Percentiles rank a stretch among this genome's conserved stretches.
These are phyloP conservation scores for Drosophila prosaltans DNA, from an alignment of 1,140 invertebrate genomes.

Conservation along the genomic window DNA sequence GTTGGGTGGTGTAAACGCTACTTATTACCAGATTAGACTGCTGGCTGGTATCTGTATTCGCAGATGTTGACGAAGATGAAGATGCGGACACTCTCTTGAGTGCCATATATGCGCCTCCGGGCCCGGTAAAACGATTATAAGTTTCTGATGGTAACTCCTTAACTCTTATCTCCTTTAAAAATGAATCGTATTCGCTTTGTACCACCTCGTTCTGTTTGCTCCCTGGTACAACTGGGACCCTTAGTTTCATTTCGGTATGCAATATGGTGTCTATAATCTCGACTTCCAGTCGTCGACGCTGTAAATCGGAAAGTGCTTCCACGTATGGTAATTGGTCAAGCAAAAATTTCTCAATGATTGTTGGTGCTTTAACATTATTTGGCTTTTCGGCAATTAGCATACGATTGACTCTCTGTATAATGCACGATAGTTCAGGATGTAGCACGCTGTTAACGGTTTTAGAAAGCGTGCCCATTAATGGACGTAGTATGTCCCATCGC, in stretches of 20 bases:
- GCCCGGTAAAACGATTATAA: background rate
- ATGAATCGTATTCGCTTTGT: constrained; percentile 46
- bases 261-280: constrained; percentile 27
- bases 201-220: background rate
- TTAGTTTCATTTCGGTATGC: constrained; percentile 15
- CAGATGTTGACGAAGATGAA: too few species aligned
- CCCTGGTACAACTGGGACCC: background rate
- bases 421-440: constrained; percentile 22
- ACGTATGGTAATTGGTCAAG: constrained; percentile 41
- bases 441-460: constrained; percentile 27
- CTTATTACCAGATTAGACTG: constrained; percentile 20
- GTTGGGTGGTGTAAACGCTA: constrained; percentile 11
- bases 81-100: too few species aligned
- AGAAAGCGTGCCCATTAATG: constrained; percentile 29
- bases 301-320: constrained; percentile 29
- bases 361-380: background rate
- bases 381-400: constrained; percentile 16
- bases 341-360: constrained; percentile 15
- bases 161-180: constrained; percentile 45
- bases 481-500: constrained; percentile 55
- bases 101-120: too few species aligned
- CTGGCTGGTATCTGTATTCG: too few species aligned
- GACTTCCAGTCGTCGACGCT: constrained; percentile 47
- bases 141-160: constrained; percentile 38
- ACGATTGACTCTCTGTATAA: constrained; percentile 37